These are phyloP conservation scores for Syngnathus typhle DNA, from an alignment of 2,113 vertebrate species.

Conservation along the genomic window DNA sequence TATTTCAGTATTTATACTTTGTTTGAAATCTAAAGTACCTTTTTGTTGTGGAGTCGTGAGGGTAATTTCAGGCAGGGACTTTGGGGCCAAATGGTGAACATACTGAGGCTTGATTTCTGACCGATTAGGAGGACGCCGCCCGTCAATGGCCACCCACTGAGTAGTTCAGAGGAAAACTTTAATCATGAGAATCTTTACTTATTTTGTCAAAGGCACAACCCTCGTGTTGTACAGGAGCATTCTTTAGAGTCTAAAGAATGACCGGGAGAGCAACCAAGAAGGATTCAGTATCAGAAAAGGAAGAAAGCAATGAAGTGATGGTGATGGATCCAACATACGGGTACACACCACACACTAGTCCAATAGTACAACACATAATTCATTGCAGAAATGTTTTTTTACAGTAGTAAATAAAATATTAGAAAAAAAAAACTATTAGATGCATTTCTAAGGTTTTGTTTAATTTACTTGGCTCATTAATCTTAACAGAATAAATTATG, in stretches of 20 bases:
- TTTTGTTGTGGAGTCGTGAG: slow-evolving; percentile 14
- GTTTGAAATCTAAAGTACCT: slow-evolving; percentile 18
- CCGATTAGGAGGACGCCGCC: not conserved
- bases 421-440: not conserved
- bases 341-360: too few relatives aligned
- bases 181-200: not conserved
- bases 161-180: not conserved
- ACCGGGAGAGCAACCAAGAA: too few relatives aligned
- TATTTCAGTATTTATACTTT: not conserved
- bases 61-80: slow-evolving; percentile 29
- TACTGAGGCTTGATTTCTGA: slow-evolving; percentile 47
- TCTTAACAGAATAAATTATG: not conserved
- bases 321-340: too few relatives aligned
- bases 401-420: not conserved
- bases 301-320: too few relatives aligned
- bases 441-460: not conserved
- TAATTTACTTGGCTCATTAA: not conserved
- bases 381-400: too few relatives aligned
- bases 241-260: too few relatives aligned
- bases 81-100: slow-evolving; percentile 27
- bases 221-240: not conserved
- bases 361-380: too few relatives aligned
- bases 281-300: too few relatives aligned
- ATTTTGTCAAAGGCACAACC: not conserved
- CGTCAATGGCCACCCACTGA: not conserved